Base-by-base conservation (phyloP, 2,888 invertebrate genomes). In the Boloria euphrosyne region DNA sequence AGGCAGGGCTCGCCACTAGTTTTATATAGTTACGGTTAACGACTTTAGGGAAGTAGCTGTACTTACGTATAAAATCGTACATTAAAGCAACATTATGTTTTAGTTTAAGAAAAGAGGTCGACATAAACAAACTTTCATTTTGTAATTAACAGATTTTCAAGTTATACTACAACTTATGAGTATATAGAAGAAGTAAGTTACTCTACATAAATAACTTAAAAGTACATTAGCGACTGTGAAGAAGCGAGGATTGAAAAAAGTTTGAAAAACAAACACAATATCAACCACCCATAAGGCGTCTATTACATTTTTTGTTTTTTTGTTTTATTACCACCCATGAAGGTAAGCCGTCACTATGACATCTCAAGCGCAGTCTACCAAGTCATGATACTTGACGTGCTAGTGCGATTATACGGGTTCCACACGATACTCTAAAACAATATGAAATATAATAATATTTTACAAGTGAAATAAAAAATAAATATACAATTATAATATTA, bases 291-390 rank as follows among this genome's bases (percentile, higher is more conserved):
- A 18, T 62, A 10, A 47, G 47, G 38, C 51, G 17, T 55, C 57
- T 44, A 62, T 66, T 61, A 62, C 17, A 62, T 51, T 66, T n/a
- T n/a, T n/a, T n/a, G n/a, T n/a, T n/a, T n/a, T n/a, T 61, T 66
- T 61, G 22, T 57, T 66, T 44, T 65, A 46, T 58, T 64, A 51
- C 66, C 66, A 57, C 66, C 66, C 66, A 62, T 62, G 61, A 62
- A 44, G 61, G 38, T 54, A 4, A n/a, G 17, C 61, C 38, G 49
- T 61, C 65, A 61, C 47, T 54, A 53, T 51, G 64, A 65, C 64
- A 62, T 38, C 49, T 61, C 55, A 55, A 61, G 65, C 61, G 61
- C 59, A 50, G 49, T 31, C 53, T 44, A 51, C 54, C 61, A 46
- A 27, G 51, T 61, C 61, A 66, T 60, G 57, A 65, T 62, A 54